A percentile compares a stretch with the other conserved stretches of the same genome.
Evolutionary conservation across 2,888 invertebrate genomes (phyloP).

Genomic region (Eustalomyia histrio): DNA sequence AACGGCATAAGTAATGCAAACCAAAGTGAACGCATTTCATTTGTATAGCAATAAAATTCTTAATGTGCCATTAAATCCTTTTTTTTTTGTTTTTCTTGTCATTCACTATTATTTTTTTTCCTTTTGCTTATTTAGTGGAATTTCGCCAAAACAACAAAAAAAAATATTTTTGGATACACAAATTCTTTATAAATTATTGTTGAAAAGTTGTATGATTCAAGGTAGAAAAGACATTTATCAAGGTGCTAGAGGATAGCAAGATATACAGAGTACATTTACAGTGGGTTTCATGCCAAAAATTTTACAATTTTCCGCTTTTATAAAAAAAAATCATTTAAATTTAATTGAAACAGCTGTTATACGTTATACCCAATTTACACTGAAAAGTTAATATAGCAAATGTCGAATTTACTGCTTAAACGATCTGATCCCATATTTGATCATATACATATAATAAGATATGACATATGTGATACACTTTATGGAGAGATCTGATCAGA

Average conservation of each 20-base stretch:
- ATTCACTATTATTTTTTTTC: constrained; percentile 38
- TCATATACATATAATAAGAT: no score
- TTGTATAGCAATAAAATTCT: constrained; percentile 76
- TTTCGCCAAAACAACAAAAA: constrained; percentile 59
- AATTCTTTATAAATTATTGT: constrained; percentile 55
- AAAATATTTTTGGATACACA: constrained; percentile 32
- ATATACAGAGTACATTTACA: no score
- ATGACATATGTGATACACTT: no score
- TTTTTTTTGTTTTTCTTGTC: constrained; percentile 65
- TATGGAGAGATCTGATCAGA: no score
- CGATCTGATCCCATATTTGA: no score
- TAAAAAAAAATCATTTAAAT: no score
- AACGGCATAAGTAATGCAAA: constrained; percentile 45
- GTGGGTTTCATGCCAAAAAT: no score
- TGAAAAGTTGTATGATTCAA: constrained; percentile 22
- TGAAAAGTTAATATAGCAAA: no score
- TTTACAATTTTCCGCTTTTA: no score
- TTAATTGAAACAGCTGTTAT: no score
- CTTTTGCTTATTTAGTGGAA: constrained; percentile 60
- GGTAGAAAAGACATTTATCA: constrained; percentile 45
- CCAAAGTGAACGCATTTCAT: constrained; percentile 41
- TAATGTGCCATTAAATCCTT: constrained; percentile 79
- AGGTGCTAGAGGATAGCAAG: constrained; percentile 10
- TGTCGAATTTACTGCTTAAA: no score
- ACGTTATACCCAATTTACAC: no score